Conservation (phyloP, 2,113 vertebrate genomes). For the Orycteropus afer region DNA sequence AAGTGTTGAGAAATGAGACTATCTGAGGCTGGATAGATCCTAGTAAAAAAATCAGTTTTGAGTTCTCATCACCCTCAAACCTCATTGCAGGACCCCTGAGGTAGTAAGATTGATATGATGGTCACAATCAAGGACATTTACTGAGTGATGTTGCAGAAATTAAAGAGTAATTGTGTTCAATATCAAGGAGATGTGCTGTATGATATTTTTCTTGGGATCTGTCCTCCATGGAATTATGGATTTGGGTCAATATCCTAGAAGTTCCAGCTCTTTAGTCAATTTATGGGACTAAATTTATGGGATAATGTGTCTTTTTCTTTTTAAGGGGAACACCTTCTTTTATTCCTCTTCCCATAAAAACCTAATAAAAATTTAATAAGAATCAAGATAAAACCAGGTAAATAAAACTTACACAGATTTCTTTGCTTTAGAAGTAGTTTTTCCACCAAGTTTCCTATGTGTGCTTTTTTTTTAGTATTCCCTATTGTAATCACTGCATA, state of each 20-base stretch:
- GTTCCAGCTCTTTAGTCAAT: background rate
- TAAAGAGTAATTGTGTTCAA: background rate
- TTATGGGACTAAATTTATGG: background rate
- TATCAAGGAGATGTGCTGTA: background rate
- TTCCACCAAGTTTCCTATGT: background rate
- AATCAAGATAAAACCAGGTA: background rate
- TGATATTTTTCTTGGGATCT: background rate
- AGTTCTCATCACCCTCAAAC: background rate
- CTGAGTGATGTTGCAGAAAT: background rate
- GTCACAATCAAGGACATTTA: background rate
- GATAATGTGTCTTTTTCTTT: background rate
- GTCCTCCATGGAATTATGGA: background rate
- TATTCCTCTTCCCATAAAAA: background rate
- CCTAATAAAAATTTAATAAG: background rate
- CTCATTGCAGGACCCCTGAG: background rate
- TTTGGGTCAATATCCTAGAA: background rate
- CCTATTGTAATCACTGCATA: background rate
- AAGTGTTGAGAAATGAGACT: background rate
- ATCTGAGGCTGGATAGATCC: background rate
- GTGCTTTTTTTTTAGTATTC: background rate
- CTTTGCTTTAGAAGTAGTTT: background rate
- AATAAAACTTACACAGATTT: background rate
- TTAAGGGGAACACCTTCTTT: background rate
- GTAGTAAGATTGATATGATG: background rate
- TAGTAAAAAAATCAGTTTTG: background rate